A percentile compares a stretch with the other conserved stretches of the same genome.
These are phyloP conservation scores for Laterallus jamaicensis DNA, from an alignment of 2,113 vertebrate genomes.

Conservation along the genomic window DNA sequence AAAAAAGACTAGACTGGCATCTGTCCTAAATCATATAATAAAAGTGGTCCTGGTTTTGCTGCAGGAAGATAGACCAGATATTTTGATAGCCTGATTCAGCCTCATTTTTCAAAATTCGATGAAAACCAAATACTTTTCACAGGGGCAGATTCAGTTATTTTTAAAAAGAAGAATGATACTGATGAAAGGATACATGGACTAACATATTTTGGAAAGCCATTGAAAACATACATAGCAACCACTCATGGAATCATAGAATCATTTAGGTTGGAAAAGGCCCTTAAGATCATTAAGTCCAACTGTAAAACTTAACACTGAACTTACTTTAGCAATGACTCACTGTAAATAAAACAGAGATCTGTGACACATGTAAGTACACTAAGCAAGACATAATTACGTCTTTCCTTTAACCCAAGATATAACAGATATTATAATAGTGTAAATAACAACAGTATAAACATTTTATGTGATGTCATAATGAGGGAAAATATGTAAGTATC, in stretches of 20 bases:
- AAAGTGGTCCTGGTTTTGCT: neutral
- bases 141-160: neutral
- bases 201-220: neutral
- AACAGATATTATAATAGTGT: neutral
- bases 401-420: neutral
- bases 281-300: neutral
- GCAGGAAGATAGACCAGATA: neutral
- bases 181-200: neutral
- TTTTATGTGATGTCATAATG: neutral
- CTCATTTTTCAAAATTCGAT: neutral
- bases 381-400: neutral
- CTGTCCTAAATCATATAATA: neutral
- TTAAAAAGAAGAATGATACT: neutral
- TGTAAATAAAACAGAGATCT: neutral
- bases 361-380: neutral
- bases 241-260: neutral
- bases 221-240: neutral
- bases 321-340: neutral
- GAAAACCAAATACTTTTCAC: neutral
- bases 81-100: neutral
- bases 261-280: too few species aligned
- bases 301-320: neutral
- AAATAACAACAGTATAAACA: neutral
- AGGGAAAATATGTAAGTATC: neutral
- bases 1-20: neutral